phyloP scores from a whole-genome alignment of 2,797 vertebrate genomes.

The Cottoperca gobio region DNA sequence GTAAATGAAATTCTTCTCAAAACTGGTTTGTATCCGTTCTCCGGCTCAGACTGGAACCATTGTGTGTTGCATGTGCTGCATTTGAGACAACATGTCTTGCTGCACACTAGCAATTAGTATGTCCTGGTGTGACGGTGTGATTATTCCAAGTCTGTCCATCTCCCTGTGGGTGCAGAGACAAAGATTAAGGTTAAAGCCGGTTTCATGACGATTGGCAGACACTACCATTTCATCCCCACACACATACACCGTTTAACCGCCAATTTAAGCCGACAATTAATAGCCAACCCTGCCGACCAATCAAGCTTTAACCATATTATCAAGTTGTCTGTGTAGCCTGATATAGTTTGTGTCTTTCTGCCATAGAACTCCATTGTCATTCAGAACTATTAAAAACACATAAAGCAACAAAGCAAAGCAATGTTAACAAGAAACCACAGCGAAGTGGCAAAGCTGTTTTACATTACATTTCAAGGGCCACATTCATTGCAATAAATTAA shows the following conservation, averaged over 20 bases:
- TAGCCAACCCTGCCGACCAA: conserved; percentile 16
- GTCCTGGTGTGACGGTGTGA: conserved; percentile 92
- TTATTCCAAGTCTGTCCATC: conserved; percentile 95
- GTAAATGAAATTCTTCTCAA: conserved; percentile 91
- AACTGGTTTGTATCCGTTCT: conserved; percentile 78
- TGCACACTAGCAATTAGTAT: conserved; percentile 93
- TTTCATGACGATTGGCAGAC: conserved; percentile 1
- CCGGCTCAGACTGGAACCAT: conserved; percentile 97
- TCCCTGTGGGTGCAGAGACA: conserved; percentile 85
- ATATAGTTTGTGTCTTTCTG: conserved; percentile 36
- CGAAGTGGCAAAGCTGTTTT: neutral
- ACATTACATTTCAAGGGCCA: neutral
- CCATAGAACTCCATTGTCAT: conserved; percentile 10
- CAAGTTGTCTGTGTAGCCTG: conserved; percentile 20
- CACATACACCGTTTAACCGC: conserved; percentile 1
- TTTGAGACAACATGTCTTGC: conserved; percentile 95
- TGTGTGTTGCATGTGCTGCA: conserved; percentile 98
- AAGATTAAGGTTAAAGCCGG: conserved; percentile 31
- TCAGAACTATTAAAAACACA: conserved; percentile 21
- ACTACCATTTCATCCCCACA: neutral
- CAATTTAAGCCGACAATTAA: conserved; percentile 28
- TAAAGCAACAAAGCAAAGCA: conserved; percentile 11
- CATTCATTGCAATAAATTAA: neutral
- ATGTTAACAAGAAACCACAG: conserved; percentile 21
- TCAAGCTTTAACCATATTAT: conserved; percentile 16